phyloP scores from a whole-genome alignment of 2,797 vertebrate species.

The Peromyscus nudipes region DNA sequence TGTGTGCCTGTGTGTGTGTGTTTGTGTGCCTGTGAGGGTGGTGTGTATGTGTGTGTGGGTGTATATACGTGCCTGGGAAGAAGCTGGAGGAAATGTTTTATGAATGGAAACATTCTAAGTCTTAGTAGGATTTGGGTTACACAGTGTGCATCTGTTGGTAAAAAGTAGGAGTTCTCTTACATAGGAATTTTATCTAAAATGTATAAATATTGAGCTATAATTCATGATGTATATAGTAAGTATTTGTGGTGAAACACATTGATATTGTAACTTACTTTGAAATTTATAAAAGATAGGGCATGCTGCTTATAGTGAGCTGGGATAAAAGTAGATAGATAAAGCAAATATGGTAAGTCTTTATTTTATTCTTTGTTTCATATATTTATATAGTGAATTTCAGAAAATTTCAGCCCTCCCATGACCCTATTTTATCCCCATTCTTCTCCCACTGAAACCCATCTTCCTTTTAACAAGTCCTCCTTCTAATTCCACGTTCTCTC shows the following conservation, averaged over 20 bases:
- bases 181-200: neutral
- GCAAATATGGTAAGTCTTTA: neutral
- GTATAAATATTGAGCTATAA: neutral
- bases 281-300: neutral
- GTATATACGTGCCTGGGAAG: neutral
- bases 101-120: neutral
- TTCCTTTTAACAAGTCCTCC: neutral
- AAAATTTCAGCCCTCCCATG: neutral
- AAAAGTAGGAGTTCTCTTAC: neutral
- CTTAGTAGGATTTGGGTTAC: constrained; percentile 6
- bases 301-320: neutral
- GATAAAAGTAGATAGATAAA: neutral
- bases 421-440: neutral
- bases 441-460: neutral
- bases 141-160: neutral
- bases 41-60: neutral
- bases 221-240: neutral
- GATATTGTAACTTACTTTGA: neutral
- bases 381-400: neutral
- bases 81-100: neutral
- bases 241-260: neutral
- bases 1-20: neutral
- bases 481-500: neutral
- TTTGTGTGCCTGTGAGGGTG: neutral
- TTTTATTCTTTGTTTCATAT: neutral